phyloP scores from a whole-genome alignment of 1,140 invertebrate species.

The Aphelinus atriplicis region DNA sequence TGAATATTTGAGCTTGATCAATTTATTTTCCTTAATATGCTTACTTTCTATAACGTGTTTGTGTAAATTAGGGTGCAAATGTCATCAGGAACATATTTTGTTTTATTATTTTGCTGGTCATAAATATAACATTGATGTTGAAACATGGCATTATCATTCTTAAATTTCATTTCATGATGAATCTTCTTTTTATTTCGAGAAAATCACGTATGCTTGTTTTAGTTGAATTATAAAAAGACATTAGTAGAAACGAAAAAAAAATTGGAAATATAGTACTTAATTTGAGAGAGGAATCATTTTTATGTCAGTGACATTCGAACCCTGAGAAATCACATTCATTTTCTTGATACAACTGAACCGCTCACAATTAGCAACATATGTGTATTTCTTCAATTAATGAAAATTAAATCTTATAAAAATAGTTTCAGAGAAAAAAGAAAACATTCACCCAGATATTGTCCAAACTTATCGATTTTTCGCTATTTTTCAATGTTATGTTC shows the following conservation, averaged over 20 bases:
- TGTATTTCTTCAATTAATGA: neutral
- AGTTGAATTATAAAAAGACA: no score
- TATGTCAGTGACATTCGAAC: slow-evolving; percentile 9
- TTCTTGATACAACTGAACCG: neutral
- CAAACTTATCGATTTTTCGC: neutral
- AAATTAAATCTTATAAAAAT: no score
- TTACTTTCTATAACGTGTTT: no score
- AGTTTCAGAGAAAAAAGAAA: neutral
- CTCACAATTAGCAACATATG: neutral
- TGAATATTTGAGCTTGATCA: no score
- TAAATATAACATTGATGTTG: no score
- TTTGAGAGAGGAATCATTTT: slow-evolving; percentile 4
- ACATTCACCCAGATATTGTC: neutral
- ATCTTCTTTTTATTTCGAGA: no score
- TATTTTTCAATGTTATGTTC: neutral
- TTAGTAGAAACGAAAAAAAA: no score
- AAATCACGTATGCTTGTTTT: no score
- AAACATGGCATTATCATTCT: no score
- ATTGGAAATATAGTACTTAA: neutral
- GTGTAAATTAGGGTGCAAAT: slow-evolving; percentile 11
- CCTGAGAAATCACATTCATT: neutral
- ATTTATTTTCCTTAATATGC: no score
- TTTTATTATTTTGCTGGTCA: neutral
- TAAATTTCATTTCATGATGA: no score
- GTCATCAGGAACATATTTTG: slow-evolving; percentile 8